Evolutionary conservation across 1,140 invertebrate species (phyloP).

Genomic region (Samia ricini): DNA sequence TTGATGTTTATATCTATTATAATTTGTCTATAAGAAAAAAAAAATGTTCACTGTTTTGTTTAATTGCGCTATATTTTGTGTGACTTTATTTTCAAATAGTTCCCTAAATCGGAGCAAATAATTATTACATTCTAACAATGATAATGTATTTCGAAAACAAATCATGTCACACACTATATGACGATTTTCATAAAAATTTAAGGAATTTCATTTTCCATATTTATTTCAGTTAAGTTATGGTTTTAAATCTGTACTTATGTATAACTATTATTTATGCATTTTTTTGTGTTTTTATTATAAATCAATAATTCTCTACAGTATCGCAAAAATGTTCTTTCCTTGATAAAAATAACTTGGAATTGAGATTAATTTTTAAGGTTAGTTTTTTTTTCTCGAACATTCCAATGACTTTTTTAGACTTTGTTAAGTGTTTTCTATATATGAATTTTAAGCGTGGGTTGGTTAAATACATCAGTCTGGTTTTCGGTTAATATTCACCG

Average conservation of each 20-base stretch:
- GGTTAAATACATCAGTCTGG: slow-evolving; percentile 13
- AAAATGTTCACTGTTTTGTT: slow-evolving; percentile 24
- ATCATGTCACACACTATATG: slow-evolving; percentile 19
- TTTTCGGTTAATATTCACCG: background rate
- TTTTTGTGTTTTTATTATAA: slow-evolving; percentile 3
- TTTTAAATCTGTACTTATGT: background rate
- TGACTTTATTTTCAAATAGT: background rate
- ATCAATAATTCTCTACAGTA: slow-evolving; percentile 12
- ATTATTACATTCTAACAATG: background rate
- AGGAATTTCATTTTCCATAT: slow-evolving; percentile 23
- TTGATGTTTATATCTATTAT: slow-evolving; percentile 35
- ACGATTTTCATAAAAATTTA: slow-evolving; percentile 15
- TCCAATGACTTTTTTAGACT: slow-evolving; percentile 34
- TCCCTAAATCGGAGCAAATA: background rate
- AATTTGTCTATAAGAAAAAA: slow-evolving; percentile 35
- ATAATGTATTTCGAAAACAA: slow-evolving; percentile 7
- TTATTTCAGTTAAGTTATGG: slow-evolving; percentile 12
- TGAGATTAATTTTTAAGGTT: slow-evolving; percentile 4
- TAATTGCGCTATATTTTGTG: slow-evolving; percentile 17
- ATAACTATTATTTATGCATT: slow-evolving; percentile 6
- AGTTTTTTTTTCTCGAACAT: slow-evolving; percentile 29
- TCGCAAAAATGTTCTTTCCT: background rate
- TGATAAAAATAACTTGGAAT: background rate
- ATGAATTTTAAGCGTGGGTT: slow-evolving; percentile 38
- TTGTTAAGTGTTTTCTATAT: slow-evolving; percentile 27